Evolutionary conservation across 2,888 invertebrate species (phyloP), one percentile per base, ranked within the genome.

Genomic region (Tinea semifulvella): DNA sequence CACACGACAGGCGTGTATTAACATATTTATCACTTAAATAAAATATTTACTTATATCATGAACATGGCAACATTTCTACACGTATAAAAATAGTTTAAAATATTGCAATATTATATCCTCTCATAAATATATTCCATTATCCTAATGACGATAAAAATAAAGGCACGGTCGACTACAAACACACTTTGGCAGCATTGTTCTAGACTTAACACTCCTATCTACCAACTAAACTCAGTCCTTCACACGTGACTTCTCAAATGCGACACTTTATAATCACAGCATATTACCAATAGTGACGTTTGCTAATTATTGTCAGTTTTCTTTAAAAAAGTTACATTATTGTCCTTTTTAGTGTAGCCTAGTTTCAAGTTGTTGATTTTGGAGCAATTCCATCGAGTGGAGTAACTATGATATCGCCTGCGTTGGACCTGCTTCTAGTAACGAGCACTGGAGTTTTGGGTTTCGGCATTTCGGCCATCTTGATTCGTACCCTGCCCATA

Each of bases 361-460:
- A 50, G 53, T 70, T 68, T 80, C 80, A 80, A 65, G 80, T 79
- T 55, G 74, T 76, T 47, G 77, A 68, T 53, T 76, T 76, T 50
- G 65, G 68, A 46, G 57, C 53, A 48, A 63, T 70, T 28, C 53
- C 65, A 43, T 71, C 71, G 45, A 60, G 69, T 42, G 85, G 84
- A 52, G 89, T 90, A 60, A 91, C 87, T 55, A 91, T 87, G 55
- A 89, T 88, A 51, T 88, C 89, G 52, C 91, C 91, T 49, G 89
- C 89, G 64, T 88, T 89, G 42, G 90, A 88, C 55, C 86, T 81
- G 71, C 87, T 87, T 66, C 91, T 86, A 57, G 88, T 91, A 58
- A 92, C 89, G 62, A 92, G 80, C 65, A 91, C 84, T 22, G 92
- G 92, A n/a, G 91, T 91, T 71, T 89, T 91, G 38, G 91, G 91